Evolutionary conservation across 1,140 invertebrate genomes (phyloP).

Genomic region (Theocolax elegans): DNA sequence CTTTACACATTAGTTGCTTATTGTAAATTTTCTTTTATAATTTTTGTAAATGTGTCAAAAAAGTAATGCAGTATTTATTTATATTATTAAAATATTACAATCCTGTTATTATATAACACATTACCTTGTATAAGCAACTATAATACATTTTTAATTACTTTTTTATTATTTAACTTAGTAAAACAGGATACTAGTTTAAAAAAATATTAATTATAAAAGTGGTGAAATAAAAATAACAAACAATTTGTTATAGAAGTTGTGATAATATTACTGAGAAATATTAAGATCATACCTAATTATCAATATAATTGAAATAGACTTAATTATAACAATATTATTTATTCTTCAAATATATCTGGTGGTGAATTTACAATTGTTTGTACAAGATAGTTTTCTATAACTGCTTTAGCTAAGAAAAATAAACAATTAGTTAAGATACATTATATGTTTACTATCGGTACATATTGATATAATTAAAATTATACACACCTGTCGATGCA

Average conservation of each 20-base stretch:
- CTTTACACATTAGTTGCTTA: too few species aligned
- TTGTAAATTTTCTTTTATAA: too few species aligned
- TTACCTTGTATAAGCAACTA: too few species aligned
- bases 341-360: constrained; percentile 44
- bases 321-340: constrained; percentile 22
- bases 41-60: too few species aligned
- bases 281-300: neutral
- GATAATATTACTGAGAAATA: constrained; percentile 12
- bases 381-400: constrained; percentile 65
- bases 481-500: constrained; percentile 66
- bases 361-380: constrained; percentile 55
- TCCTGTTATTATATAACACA: too few species aligned
- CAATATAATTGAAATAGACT: constrained; percentile 10
- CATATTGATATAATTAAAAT: neutral
- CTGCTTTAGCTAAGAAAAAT: constrained; percentile 63
- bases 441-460: neutral
- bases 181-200: too few species aligned
- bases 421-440: neutral
- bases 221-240: neutral
- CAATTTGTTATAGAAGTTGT: neutral
- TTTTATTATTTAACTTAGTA: too few species aligned
- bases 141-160: too few species aligned
- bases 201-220: too few species aligned
- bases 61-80: too few species aligned
- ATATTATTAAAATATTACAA: too few species aligned